These are phyloP conservation scores for Mercenaria mercenaria DNA, from an alignment of 1,140 invertebrate genomes.

Conservation along the genomic window DNA sequence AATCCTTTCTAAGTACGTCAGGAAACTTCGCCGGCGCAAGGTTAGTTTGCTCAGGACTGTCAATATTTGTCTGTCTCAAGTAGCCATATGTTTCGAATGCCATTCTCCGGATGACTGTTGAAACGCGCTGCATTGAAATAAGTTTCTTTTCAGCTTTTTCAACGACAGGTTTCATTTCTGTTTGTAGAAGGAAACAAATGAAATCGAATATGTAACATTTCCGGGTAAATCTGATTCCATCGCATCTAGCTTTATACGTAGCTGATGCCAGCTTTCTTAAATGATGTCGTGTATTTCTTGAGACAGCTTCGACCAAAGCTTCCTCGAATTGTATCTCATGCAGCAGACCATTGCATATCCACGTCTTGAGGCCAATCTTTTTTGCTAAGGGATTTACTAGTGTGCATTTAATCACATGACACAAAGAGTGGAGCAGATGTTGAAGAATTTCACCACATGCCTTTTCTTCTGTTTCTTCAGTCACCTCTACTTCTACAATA, in stretches of 20 bases:
- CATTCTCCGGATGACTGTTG: not conserved
- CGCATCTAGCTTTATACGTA: not conserved
- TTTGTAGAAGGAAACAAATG: not conserved
- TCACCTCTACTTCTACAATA: too few relatives aligned
- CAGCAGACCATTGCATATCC: not conserved
- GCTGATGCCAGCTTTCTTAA: not conserved
- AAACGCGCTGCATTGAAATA: not conserved
- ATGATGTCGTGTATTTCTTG: not conserved
- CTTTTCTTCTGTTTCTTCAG: too few relatives aligned
- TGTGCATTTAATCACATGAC: not conserved
- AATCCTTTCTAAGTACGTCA: too few relatives aligned
- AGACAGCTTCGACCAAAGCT: not conserved
- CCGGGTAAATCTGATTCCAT: too few relatives aligned
- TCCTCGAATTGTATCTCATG: not conserved
- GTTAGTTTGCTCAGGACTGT: too few relatives aligned
- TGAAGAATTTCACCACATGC: too few relatives aligned
- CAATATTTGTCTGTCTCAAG: not conserved
- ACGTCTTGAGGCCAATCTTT: not conserved
- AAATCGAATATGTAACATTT: not conserved
- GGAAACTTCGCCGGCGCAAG: too few relatives aligned
- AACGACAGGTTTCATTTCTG: not conserved
- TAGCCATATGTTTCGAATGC: not conserved
- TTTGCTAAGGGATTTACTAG: not conserved
- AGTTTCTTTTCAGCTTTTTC: not conserved
- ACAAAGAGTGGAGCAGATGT: not conserved